Evolutionary conservation across 2,797 vertebrate genomes (phyloP).

Genomic region (Pseudomugil gertrudae): DNA sequence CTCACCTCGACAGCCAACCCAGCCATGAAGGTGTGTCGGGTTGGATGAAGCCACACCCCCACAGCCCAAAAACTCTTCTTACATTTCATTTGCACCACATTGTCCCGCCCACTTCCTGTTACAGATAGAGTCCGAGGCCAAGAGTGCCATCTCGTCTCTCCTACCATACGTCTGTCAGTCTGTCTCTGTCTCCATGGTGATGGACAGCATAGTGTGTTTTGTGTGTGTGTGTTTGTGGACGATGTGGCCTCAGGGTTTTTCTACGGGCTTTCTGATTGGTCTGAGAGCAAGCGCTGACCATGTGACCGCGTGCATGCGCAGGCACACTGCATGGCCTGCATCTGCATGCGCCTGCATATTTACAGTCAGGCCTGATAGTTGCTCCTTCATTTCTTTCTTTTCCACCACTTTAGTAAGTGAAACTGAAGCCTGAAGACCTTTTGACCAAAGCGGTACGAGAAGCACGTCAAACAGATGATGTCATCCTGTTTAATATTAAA

Average conservation of each 20-base stretch:
- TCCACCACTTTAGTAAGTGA: no score
- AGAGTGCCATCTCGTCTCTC: slow-evolving; percentile 45
- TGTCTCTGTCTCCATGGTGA: slow-evolving; percentile 57
- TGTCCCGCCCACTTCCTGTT: slow-evolving; percentile 46
- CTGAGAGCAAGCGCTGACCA: slow-evolving; percentile 15
- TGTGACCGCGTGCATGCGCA: slow-evolving; percentile 8
- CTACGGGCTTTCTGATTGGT: slow-evolving; percentile 16
- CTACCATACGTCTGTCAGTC: slow-evolving; percentile 47
- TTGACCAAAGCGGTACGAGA: no score
- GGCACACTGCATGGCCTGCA: slow-evolving; percentile 18
- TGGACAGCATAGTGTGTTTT: slow-evolving; percentile 29
- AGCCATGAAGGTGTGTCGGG: slow-evolving; percentile 58
- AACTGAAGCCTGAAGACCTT: no score
- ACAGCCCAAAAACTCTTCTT: slow-evolving; percentile 10
- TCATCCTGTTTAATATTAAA: no score
- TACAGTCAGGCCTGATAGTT: no score
- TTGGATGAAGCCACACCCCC: slow-evolving; percentile 49
- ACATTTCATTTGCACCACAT: slow-evolving; percentile 40
- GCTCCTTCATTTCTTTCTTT: no score
- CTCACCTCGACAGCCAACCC: slow-evolving; percentile 41
- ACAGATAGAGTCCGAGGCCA: slow-evolving; percentile 17
- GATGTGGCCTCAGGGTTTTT: slow-evolving; percentile 16
- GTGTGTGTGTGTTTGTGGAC: slow-evolving; percentile 32
- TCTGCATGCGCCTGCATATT: background rate
- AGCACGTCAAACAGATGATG: no score